Base-by-base conservation (phyloP, 2,113 vertebrate genomes). In the Ardeotis arabs region DNA sequence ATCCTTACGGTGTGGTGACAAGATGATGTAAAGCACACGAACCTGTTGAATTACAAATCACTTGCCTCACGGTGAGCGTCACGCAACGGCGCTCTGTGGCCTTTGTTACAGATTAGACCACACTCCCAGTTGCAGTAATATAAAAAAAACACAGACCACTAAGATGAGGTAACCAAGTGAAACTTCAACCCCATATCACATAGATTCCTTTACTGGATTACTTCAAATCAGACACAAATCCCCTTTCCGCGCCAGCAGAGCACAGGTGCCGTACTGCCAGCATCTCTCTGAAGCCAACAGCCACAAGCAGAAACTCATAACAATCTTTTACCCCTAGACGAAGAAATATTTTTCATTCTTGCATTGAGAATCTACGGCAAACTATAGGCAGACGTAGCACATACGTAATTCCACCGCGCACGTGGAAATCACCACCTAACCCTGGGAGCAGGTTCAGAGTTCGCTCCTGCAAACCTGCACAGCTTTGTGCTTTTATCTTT, bases 71-170 rank as follows among this genome's bases (percentile, higher is more conserved):
- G 0, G 35, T 2, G 9, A 69, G n/a, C 52, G 37, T 3, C 27
- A 23, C n/a, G 14, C 33, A n/a, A 6, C 20, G 21, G 10, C 16
- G 0, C n/a, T 15, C 28, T 3, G 2, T 2, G 5, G 28, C 56
- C 60, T 25, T 5, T 7, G 19, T 29, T 21, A 44, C 23, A 22
- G 11, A 3, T 12, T 56, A 33, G 28, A 28, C 50, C 6, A 37
- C 27, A 16, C 41, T 16, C 41, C 41, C 15, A 16, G 41, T 44
- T 44, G 41, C 41, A 7, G 10, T 25, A 29, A 19, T 2, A 10
- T 20, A 24, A 12, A 72, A 66, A 66, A 35, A 44, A 28, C 8
- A 59, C 25, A 37, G 45, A 21, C 24, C 22, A 55, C 19, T 58
- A 52, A 77, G 24, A 45, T 17, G 5, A 3, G 10, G 27, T 41